These are phyloP conservation scores for Chelon labrosus DNA, from an alignment of 2,797 vertebrate genomes.

Conservation along the genomic window DNA sequence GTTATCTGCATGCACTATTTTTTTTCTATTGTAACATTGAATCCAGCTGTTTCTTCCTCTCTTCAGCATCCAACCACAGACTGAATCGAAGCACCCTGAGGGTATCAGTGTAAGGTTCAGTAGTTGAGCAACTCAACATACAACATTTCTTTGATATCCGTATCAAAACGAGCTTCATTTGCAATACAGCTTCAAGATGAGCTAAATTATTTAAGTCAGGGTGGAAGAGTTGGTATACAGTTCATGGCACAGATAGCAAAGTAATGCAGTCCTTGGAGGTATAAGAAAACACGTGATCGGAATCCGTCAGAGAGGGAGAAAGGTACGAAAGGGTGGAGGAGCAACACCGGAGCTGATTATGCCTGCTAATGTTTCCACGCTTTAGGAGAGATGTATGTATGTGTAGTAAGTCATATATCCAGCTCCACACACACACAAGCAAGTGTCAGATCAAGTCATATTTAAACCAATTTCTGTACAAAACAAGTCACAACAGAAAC, in stretches of 20 bases:
- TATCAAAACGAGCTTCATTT: slow-evolving; percentile 83
- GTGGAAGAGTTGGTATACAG: slow-evolving; percentile 54
- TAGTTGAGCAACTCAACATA: slow-evolving; percentile 61
- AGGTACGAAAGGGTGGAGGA: not conserved
- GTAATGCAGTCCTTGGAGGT: slow-evolving; percentile 42
- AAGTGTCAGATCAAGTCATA: too few species aligned
- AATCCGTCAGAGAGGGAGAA: slow-evolving; percentile 11
- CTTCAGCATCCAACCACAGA: slow-evolving; percentile 78
- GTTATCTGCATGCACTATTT: slow-evolving; percentile 21
- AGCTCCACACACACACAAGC: not conserved
- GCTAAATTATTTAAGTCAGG: slow-evolving; percentile 82
- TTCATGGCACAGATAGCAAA: slow-evolving; percentile 54
- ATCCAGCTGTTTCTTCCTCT: slow-evolving; percentile 46
- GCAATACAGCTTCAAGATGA: slow-evolving; percentile 79
- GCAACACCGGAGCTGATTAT: slow-evolving; percentile 3
- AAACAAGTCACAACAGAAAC: too few species aligned
- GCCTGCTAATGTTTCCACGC: slow-evolving; percentile 34
- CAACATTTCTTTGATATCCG: slow-evolving; percentile 72
- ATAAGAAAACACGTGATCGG: slow-evolving; percentile 40
- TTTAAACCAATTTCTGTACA: not conserved
- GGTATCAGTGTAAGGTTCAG: slow-evolving; percentile 44
- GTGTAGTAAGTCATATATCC: not conserved
- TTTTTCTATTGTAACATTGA: slow-evolving; percentile 36
- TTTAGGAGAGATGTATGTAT: slow-evolving; percentile 9
- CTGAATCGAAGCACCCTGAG: slow-evolving; percentile 73